phyloP scores from a whole-genome alignment of 92 coral and sea anemone genomes.

The Phymanthus crucifer region DNA sequence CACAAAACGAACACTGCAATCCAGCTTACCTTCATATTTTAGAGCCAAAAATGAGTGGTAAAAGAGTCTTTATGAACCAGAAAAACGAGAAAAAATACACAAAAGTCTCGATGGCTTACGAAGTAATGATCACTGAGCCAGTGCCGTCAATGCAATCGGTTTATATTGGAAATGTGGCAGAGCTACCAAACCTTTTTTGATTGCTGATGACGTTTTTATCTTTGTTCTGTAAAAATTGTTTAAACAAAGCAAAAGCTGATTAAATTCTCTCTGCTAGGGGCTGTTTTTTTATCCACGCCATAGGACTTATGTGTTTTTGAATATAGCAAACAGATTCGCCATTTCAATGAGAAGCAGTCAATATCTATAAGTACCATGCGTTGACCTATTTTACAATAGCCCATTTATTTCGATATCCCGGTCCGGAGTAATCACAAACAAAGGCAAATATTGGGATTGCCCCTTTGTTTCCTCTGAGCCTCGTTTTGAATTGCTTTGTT shows the following conservation, averaged over 20 bases:
- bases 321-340: not conserved
- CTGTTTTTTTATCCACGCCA: not conserved
- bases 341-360: not conserved
- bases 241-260: conserved; percentile 7
- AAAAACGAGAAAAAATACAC: not conserved
- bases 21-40: not conserved
- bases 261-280: not conserved
- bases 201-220: not conserved
- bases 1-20: too few relatives aligned
- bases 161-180: not conserved
- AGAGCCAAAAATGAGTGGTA: too few relatives aligned
- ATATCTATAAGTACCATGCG: too few relatives aligned
- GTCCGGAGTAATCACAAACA: too few relatives aligned
- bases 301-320: not conserved
- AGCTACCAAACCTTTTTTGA: not conserved
- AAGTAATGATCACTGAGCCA: not conserved
- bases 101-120: not conserved
- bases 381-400: too few relatives aligned
- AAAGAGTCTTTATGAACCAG: too few relatives aligned
- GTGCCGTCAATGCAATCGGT: not conserved
- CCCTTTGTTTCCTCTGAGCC: too few relatives aligned
- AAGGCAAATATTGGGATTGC: too few relatives aligned
- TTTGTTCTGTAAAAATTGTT: not conserved
- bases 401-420: too few relatives aligned
- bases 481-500: too few relatives aligned